Percentiles rank a stretch among this genome's conserved stretches.
Conservation (phyloP, 2,113 vertebrate species). For the Epinephelus cyanopodus region DNA sequence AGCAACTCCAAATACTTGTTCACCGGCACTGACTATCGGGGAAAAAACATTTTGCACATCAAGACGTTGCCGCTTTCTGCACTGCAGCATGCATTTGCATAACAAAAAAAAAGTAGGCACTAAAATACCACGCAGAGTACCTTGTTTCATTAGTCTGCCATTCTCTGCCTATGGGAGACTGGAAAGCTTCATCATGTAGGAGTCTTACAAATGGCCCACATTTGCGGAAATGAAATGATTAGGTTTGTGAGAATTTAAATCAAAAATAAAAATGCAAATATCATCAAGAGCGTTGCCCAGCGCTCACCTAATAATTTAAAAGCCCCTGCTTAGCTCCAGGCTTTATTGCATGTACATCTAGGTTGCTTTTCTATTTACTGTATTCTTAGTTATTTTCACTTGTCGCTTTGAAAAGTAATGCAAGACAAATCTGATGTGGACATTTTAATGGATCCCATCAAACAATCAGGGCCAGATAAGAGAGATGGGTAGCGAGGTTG, state of each 20-base stretch:
- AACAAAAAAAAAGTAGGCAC: neutral
- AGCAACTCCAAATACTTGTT: neutral
- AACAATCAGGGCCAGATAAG: slow-evolving; percentile 52
- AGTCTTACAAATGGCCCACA: slow-evolving; percentile 59
- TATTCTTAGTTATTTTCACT: slow-evolving; percentile 55
- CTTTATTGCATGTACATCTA: slow-evolving; percentile 48
- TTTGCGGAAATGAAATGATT: slow-evolving; percentile 68
- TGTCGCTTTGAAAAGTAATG: slow-evolving; percentile 44
- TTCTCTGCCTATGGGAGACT: slow-evolving; percentile 37
- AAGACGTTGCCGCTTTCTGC: slow-evolving; percentile 9
- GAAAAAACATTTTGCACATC: neutral
- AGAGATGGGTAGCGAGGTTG: slow-evolving; percentile 1
- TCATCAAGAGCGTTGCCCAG: slow-evolving; percentile 30
- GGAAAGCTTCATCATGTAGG: slow-evolving; percentile 42
- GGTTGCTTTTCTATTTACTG: slow-evolving; percentile 59
- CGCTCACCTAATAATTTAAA: slow-evolving; percentile 67
- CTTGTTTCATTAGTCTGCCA: slow-evolving; percentile 43
- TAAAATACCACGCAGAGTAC: slow-evolving; percentile 1
- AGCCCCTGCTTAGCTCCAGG: slow-evolving; percentile 53
- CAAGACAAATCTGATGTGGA: slow-evolving; percentile 58
- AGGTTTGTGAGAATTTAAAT: slow-evolving; percentile 58
- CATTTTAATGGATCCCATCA: slow-evolving; percentile 68
- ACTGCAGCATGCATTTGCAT: slow-evolving; percentile 19
- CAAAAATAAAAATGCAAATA: slow-evolving; percentile 73
- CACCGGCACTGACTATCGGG: neutral